Conservation (phyloP, 2,888 invertebrate species). For the Sinohyriopsis cumingii region DNA sequence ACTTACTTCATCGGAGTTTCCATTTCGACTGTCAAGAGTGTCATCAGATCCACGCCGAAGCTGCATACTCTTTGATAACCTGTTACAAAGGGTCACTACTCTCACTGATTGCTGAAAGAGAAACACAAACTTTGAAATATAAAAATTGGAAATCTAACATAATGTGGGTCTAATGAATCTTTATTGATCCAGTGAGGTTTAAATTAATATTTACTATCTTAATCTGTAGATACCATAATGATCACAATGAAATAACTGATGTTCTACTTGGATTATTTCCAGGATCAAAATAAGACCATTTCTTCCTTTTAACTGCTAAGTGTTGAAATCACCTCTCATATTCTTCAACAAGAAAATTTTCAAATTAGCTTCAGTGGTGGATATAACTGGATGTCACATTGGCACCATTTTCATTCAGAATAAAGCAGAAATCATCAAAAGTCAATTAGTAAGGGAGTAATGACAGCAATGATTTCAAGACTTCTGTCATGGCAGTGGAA, state of each 20-base stretch:
- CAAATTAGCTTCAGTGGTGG: no score
- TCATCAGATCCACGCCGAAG: conserved; percentile 49
- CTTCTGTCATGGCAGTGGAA: no score
- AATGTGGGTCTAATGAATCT: neutral
- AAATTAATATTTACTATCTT: neutral
- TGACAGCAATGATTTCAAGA: no score
- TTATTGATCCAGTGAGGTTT: no score
- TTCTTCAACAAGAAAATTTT: no score
- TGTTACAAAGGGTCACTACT: conserved; percentile 72
- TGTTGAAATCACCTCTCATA: no score
- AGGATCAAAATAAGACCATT: no score
- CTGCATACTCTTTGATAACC: conserved; percentile 67
- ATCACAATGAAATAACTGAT: neutral
- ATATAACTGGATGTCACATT: no score
- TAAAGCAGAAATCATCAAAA: no score
- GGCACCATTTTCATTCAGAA: no score
- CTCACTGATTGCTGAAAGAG: conserved; percentile 71
- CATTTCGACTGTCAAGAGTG: conserved; percentile 51
- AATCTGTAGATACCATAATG: neutral
- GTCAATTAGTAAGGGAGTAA: no score
- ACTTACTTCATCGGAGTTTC: conserved; percentile 42
- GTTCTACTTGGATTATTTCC: neutral
- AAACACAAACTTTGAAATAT: neutral
- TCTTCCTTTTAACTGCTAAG: no score
- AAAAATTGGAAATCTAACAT: neutral